A percentile compares a stretch with the other conserved stretches of the same genome.
These are phyloP conservation scores for Phalloptychus januarius DNA, from an alignment of 2,797 vertebrate species.

Conservation along the genomic window DNA sequence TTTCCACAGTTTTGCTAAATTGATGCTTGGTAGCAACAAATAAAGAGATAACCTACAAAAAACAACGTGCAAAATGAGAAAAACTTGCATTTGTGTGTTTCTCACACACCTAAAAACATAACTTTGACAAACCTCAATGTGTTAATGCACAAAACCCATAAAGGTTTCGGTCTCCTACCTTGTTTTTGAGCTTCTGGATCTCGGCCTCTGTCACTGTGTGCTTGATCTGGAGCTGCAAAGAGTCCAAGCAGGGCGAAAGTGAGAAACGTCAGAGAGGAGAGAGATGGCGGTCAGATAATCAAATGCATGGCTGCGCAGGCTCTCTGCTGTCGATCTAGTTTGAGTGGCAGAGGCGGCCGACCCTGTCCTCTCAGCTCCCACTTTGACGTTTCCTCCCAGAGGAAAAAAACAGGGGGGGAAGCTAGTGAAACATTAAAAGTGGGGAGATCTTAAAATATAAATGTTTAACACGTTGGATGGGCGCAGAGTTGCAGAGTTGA, in stretches of 20 bases:
- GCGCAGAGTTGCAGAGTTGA: conserved; percentile 9
- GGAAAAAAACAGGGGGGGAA: conserved; percentile 7
- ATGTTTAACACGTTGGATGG: neutral
- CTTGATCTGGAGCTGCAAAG: conserved; percentile 96
- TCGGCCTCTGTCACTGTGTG: conserved; percentile 98
- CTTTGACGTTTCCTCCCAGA: conserved; percentile 55
- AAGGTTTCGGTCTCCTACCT: conserved; percentile 83
- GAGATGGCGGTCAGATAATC: conserved; percentile 68
- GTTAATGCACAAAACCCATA: neutral
- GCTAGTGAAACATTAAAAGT: conserved; percentile 6
- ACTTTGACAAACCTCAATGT: neutral
- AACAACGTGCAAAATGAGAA: neutral
- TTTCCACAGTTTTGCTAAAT: neutral
- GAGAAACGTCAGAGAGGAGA: conserved; percentile 35
- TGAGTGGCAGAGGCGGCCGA: conserved; percentile 60
- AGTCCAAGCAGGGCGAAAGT: conserved; percentile 42
- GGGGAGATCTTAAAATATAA: neutral
- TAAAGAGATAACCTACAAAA: neutral
- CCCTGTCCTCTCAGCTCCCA: conserved; percentile 43
- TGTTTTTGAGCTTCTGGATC: conserved; percentile 98
- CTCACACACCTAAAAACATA: neutral
- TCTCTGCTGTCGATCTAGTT: conserved; percentile 58
- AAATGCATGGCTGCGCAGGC: conserved; percentile 67
- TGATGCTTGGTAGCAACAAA: conserved; percentile 1
- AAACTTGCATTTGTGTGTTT: neutral